Base-by-base conservation (phyloP, 2,113 vertebrate species). In the Morone saxatilis region DNA sequence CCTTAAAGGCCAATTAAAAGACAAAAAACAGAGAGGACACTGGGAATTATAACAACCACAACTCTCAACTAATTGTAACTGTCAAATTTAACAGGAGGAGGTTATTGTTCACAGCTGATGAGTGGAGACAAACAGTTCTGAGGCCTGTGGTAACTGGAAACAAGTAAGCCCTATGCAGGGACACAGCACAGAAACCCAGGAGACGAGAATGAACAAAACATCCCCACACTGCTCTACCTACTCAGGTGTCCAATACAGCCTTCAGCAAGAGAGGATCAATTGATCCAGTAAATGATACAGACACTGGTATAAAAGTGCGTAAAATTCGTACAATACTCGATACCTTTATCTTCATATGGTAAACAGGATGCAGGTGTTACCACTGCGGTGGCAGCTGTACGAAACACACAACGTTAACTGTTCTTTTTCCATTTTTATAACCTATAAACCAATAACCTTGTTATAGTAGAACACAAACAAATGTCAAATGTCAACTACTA, bases 341-440 rank as follows among this genome's bases (percentile, higher is more conserved):
- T 0, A 16, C 11, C 1, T 41, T 80, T 3, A 53, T 25, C 11
- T 57, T 78, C 4, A 60, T 40, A 1, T 1, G 6, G 31, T 70
- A 47, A 88, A 82, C 57, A 25, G 41, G 43, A 77, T 51, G n/a
- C 61, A 70, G 59, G 40, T 65, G 61, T 76, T 45, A 59, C 71
- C 13, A 65, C 54, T 53, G 59, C 54, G 47, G 41, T 45, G n/a
- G 36, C 36, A 50, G 59, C 47, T 71, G 73, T 25, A 71, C 7
- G 74, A 73, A n/a, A 73, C 3, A 62, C 8, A 75, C 20, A 45
- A 8, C 14, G 19, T 19, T 17, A 41, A n/a, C 12, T 9, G 11
- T 9, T 14, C 7, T 50, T 79, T 71, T 43, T 36, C 4, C 2
- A 10, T 31, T 73, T 31, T 51, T 2, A 22, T 53, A 40, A 53